phyloP scores from a whole-genome alignment of 2,888 invertebrate genomes.

The Cerceris ruficornis region DNA sequence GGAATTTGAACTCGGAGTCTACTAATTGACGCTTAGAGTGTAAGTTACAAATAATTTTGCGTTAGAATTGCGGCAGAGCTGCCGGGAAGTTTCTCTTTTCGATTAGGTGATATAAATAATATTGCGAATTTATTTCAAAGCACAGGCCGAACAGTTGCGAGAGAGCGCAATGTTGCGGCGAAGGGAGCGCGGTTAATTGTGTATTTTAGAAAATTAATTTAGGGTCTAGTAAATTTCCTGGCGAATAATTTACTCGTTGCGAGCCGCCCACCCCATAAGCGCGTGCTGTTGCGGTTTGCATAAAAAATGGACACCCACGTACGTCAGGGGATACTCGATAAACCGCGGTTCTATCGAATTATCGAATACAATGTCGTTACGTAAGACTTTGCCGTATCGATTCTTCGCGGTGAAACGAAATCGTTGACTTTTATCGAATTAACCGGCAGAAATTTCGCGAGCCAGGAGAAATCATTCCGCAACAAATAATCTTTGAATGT shows the following conservation, averaged over 20 bases:
- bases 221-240: not conserved
- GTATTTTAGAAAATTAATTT: not conserved
- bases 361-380: conserved; percentile 28
- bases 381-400: conserved; percentile 41
- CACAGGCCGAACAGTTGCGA: too few species aligned
- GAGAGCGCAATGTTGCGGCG: too few species aligned
- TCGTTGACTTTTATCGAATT: not conserved
- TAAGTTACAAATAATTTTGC: too few species aligned
- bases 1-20: too few species aligned
- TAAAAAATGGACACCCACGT: conserved; percentile 5
- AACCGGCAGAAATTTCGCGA: not conserved
- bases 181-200: not conserved
- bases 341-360: conserved; percentile 25
- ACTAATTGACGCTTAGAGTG: too few species aligned
- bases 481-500: too few species aligned
- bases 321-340: conserved; percentile 13
- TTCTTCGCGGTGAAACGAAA: conserved; percentile 15
- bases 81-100: too few species aligned
- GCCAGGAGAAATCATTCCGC: too few species aligned
- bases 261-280: not conserved
- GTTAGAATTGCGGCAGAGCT: too few species aligned
- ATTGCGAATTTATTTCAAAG: too few species aligned
- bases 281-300: not conserved
- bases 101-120: too few species aligned
- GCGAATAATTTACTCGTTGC: not conserved